These are phyloP conservation scores for Caenorhabditis sp. DNA, from an alignment of 2,888 invertebrate species.

Conservation along the genomic window DNA sequence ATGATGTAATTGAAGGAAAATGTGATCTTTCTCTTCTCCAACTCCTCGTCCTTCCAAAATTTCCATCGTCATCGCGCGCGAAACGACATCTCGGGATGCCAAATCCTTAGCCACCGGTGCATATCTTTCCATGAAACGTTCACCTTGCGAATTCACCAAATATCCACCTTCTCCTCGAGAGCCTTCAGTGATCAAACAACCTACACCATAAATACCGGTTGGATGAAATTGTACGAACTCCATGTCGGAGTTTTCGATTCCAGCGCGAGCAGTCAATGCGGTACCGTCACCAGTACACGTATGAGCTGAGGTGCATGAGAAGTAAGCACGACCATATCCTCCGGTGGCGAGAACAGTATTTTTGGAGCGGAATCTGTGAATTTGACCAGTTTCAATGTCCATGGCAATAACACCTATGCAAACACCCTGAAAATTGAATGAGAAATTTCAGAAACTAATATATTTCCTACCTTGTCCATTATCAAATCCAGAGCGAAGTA, in stretches of 20 bases:
- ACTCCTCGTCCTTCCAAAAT: slow-evolving; percentile 82
- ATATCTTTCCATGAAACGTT: slow-evolving; percentile 81
- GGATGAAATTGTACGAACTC: slow-evolving; percentile 99
- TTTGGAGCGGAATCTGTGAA: slow-evolving; percentile 86
- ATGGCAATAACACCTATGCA: slow-evolving; percentile 86
- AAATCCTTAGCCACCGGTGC: slow-evolving; percentile 98
- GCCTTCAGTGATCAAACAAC: slow-evolving; percentile 95
- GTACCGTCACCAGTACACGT: slow-evolving; percentile 84
- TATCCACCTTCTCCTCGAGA: slow-evolving; percentile 88
- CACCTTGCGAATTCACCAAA: slow-evolving; percentile 92
- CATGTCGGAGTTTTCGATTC: slow-evolving; percentile 90
- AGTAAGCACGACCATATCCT: slow-evolving; percentile 82
- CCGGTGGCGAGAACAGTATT: slow-evolving; percentile 79
- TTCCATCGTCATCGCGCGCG: slow-evolving; percentile 95
- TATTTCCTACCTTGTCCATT: slow-evolving; percentile 79
- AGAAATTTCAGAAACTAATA: not conserved
- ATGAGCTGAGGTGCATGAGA: slow-evolving; percentile 98
- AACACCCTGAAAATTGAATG: slow-evolving; percentile 13
- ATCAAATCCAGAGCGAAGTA: slow-evolving; percentile 95
- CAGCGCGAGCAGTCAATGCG: slow-evolving; percentile 91
- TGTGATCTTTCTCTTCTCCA: slow-evolving; percentile 81
- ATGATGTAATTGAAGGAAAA: slow-evolving; percentile 84
- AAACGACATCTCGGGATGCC: slow-evolving; percentile 96
- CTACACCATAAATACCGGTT: slow-evolving; percentile 97
- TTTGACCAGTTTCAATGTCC: slow-evolving; percentile 90